These are phyloP conservation scores for Bombylius major DNA, from an alignment of 2,888 invertebrate genomes.

Conservation along the genomic window DNA sequence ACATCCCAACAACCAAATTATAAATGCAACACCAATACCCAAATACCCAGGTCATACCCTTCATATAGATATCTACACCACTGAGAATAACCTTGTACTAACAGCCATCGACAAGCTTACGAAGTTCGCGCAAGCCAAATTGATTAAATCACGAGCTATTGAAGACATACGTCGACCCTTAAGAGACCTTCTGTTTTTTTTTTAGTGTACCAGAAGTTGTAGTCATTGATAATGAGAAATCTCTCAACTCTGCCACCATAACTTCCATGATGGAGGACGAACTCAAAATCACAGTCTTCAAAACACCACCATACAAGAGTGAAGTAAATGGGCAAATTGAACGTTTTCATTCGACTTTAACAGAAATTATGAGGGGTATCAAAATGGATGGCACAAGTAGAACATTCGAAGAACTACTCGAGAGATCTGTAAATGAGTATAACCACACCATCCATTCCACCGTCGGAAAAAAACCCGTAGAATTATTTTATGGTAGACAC, in stretches of 20 bases:
- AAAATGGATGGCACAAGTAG: conserved; percentile 6
- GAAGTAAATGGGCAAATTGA: conserved; percentile 10
- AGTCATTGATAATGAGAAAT: conserved; percentile 16
- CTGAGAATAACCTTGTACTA: conserved; percentile 6
- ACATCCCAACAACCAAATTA: not conserved
- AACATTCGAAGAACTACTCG: not conserved
- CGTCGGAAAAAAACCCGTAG: conserved; percentile 12
- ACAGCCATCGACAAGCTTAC: conserved; percentile 13
- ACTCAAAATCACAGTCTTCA: conserved; percentile 12
- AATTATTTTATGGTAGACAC: conserved; percentile 2
- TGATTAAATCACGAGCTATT: conserved; percentile 3
- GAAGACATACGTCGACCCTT: conserved; percentile 2
- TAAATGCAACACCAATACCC: conserved; percentile 5
- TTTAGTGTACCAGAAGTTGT: conserved; percentile 13
- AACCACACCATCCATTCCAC: conserved; percentile 10
- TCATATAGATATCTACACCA: conserved; percentile 9
- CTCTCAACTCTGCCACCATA: conserved; percentile 13
- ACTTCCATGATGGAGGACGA: conserved; percentile 12
- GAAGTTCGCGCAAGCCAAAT: conserved; percentile 8
- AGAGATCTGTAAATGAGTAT: not conserved
- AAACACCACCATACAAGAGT: conserved; percentile 10
- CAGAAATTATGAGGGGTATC: conserved; percentile 12
- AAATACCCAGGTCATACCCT: conserved; percentile 5
- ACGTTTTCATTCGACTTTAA: conserved; percentile 13
- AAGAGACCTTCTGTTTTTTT: not conserved